phyloP scores from a whole-genome alignment of 1,140 invertebrate species.

The Diachasmimorpha longicaudata region DNA sequence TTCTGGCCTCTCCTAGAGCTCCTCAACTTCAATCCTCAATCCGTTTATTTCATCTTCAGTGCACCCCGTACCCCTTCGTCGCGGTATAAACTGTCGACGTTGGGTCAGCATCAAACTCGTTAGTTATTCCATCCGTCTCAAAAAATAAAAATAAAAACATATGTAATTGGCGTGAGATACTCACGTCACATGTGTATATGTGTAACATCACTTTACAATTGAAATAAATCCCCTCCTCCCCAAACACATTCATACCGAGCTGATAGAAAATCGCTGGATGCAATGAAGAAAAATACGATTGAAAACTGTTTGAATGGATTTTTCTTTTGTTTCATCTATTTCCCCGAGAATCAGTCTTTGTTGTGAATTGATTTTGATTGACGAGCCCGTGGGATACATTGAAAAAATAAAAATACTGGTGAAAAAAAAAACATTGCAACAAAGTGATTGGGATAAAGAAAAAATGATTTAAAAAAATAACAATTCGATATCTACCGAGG shows the following conservation, averaged over 20 bases:
- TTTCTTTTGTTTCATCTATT: neutral
- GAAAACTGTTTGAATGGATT: neutral
- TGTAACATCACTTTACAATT: neutral
- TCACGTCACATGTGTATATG: neutral
- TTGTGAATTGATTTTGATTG: slow-evolving; percentile 18
- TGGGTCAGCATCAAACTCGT: neutral
- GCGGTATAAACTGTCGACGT: neutral
- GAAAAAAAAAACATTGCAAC: neutral
- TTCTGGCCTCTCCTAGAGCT: neutral
- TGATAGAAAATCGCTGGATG: neutral
- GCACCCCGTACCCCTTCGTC: neutral
- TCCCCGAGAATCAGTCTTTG: neutral
- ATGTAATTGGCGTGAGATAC: neutral
- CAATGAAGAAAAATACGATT: neutral
- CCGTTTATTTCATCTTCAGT: neutral
- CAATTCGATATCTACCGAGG: neutral
- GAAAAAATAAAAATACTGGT: neutral
- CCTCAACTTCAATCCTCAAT: neutral
- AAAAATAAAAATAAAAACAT: neutral
- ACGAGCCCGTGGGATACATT: neutral
- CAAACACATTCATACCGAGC: neutral
- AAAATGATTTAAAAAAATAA: neutral
- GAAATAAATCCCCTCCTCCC: neutral
- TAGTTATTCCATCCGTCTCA: neutral
- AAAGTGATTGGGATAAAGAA: neutral